Base-by-base conservation (phyloP, 2,888 invertebrate genomes). In the Dinocampus coccinellae region DNA sequence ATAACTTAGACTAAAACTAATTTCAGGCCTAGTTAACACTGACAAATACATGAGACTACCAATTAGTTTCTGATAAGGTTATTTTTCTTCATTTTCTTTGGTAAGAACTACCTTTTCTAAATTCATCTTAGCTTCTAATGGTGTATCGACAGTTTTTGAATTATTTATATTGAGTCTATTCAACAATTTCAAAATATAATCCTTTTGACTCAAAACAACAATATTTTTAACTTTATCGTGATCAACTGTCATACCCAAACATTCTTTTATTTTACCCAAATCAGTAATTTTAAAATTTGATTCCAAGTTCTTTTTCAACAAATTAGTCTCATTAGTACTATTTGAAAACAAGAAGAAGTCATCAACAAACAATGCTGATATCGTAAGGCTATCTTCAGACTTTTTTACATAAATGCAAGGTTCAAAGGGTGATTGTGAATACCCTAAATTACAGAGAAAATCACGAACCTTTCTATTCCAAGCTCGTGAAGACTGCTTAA, bases 401-500 rank as follows among this genome's bases (percentile, higher is more conserved):
- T 26, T 20, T 9, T 66, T 72, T 0, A 57, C 20, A 16, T 71
- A 73, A 0, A 75, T 16, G 22, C 72, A 75, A 36, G 64, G 53
- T 33, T 74, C 72, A 6, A 65, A 74, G 39, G 72, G 60, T 29
- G 58, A 55, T 20, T 66, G 36, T 16, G 3, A 11, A 10, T 67
- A 67, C 1, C 62, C 13, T n/a, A 69, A 69, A 3, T 67, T 39
- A 4, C n/a, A 34, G 0, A 72, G 39, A 33, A 62, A 66, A 1
- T 24, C 11, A 2, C 29, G 22, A 20, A 74, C 69, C 6, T 2
- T 34, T 22, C 36, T 7, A 42, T 70, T 67, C 64, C 72, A 75
- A 4, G 58, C 39, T 3, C 64, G 20, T 1, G 73, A 70, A 1
- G 76, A 61, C 16, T 76, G 74, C 22, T 73, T 76, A 7, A 76